phyloP scores from a whole-genome alignment of 2,888 invertebrate genomes.

The Nephrocerus scutellatus region DNA sequence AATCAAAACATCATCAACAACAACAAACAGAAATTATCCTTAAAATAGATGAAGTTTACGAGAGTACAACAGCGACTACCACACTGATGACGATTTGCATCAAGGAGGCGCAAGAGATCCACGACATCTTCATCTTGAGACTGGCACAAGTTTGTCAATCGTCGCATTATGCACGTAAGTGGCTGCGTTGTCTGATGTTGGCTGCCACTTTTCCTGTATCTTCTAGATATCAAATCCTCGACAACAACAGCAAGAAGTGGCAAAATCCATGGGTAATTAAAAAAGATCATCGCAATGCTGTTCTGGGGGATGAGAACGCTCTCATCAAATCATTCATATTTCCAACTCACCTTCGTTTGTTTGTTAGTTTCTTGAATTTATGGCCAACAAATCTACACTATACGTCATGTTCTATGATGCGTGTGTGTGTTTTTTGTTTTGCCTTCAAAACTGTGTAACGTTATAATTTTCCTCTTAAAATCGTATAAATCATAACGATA shows the following conservation, averaged over 20 bases:
- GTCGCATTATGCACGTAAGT: slow-evolving; percentile 17
- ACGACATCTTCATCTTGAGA: slow-evolving; percentile 13
- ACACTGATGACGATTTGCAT: slow-evolving; percentile 7
- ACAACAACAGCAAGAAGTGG: no score
- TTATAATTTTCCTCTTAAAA: slow-evolving; percentile 21
- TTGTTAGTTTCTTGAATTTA: not conserved
- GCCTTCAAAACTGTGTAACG: slow-evolving; percentile 27
- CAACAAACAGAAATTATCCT: no score
- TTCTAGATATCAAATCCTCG: no score
- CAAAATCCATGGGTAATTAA: no score
- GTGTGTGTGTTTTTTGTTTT: no score
- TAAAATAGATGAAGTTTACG: slow-evolving; percentile 20
- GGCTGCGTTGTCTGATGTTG: no score
- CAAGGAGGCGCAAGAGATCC: slow-evolving; percentile 13
- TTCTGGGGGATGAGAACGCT: slow-evolving; percentile 8
- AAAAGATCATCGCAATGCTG: no score
- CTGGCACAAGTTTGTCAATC: slow-evolving; percentile 22
- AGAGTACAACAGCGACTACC: slow-evolving; percentile 11
- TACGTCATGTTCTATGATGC: no score
- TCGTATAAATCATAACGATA: slow-evolving; percentile 21
- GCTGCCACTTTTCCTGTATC: no score
- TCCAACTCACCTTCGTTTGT: slow-evolving; percentile 5
- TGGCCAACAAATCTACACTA: no score
- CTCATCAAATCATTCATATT: slow-evolving; percentile 13
- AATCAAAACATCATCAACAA: no score